Percentiles rank a stretch among this genome's conserved stretches.
Evolutionary conservation across 2,113 vertebrate genomes (phyloP).

Genomic region (Callipepla squamata): DNA sequence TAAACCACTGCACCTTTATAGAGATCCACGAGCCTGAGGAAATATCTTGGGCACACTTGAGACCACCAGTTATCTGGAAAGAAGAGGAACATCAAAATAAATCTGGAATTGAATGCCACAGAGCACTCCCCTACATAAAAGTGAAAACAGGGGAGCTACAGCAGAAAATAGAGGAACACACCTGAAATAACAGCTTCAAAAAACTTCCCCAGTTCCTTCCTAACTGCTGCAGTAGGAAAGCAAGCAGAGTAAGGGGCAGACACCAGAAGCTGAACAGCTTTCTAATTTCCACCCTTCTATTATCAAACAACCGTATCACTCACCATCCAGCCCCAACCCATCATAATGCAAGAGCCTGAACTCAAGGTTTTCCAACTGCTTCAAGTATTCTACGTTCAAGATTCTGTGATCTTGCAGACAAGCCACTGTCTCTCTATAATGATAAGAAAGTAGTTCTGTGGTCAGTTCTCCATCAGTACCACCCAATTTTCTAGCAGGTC

Average conservation of each 20-base stretch:
- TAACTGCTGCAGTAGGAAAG: background rate
- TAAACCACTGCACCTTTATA: conserved; percentile 95
- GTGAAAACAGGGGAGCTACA: background rate
- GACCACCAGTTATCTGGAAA: conserved; percentile 98
- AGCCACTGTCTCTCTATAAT: background rate
- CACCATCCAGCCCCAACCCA: background rate
- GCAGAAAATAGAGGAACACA: background rate
- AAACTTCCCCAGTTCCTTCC: background rate
- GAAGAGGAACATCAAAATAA: background rate
- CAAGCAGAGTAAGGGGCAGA: background rate
- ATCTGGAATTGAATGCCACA: background rate
- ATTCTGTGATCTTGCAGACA: background rate
- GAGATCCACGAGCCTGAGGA: conserved; percentile 91
- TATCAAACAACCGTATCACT: background rate
- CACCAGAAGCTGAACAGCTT: background rate
- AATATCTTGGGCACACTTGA: conserved; percentile 87
- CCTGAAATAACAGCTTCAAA: background rate
- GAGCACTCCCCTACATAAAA: background rate
- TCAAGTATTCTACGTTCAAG: background rate
- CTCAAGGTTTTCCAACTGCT: background rate
- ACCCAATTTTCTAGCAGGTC: background rate
- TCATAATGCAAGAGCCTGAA: background rate
- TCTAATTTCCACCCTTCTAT: background rate
- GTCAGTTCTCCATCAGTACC: background rate
- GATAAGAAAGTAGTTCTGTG: background rate